Conservation (phyloP, 2,113 vertebrate species). For the Aptenodytes patagonicus region DNA sequence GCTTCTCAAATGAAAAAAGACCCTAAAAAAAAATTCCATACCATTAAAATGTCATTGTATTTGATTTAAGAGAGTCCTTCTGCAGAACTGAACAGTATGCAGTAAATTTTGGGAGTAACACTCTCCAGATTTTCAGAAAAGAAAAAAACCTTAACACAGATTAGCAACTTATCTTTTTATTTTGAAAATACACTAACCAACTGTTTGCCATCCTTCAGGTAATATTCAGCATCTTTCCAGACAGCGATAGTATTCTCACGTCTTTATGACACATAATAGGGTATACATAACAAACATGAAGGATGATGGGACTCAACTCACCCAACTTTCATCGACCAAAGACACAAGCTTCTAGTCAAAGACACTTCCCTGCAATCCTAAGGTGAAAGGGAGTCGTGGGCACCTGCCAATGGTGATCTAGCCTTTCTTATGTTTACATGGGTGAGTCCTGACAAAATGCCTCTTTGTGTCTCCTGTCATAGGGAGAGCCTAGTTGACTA, state of each 20-base stretch:
- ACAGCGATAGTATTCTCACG: neutral
- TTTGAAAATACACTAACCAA: neutral
- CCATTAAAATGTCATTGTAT: neutral
- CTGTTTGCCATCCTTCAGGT: neutral
- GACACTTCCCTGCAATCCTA: neutral
- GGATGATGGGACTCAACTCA: neutral
- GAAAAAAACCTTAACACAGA: neutral
- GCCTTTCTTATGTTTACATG: neutral
- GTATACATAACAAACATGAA: neutral
- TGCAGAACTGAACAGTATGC: neutral
- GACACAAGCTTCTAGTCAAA: neutral
- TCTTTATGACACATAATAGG: neutral
- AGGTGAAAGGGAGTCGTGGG: neutral
- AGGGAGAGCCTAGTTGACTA: neutral
- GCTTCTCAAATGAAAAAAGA: neutral
- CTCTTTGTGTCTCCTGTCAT: neutral
- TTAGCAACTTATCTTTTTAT: neutral
- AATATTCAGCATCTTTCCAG: neutral
- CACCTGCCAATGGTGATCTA: neutral
- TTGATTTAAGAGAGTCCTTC: neutral
- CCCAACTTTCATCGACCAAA: neutral
- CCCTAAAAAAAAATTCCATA: accelerated
- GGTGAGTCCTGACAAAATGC: accelerated
- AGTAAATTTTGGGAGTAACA: neutral
- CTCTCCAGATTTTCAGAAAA: neutral